Base-by-base conservation (phyloP, 2,113 vertebrate genomes). In the Zosterops pallidus region DNA sequence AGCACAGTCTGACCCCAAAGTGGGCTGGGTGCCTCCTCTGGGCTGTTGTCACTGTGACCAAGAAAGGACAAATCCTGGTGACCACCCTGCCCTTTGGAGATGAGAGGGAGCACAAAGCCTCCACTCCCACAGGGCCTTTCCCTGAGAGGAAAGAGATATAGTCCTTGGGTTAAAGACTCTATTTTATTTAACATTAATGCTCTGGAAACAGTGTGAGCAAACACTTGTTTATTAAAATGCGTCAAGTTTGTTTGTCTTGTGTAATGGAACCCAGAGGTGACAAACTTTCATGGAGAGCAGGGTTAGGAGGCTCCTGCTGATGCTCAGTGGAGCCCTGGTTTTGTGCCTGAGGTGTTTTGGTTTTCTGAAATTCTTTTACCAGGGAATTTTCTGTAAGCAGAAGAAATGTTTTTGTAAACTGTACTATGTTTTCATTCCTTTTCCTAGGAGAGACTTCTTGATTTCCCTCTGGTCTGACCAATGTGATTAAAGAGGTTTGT, bases 1-100 rank as follows among this genome's bases (percentile, higher is more conserved):
- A 64, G 22, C 0, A 0, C 0, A 1, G 23, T 25, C 60, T 78
- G 55, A 85, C 14, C 50, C 70, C 20, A 0, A 3, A 1, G 1
- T 2, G 74, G 25, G 21, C 25, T 55, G 10, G 19, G 14, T n/a
- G 39, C 8, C 37, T 52, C 17, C 41, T 74, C 60, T 3, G 2
- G 23, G 37, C 29, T 12, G 12, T 7, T 37, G 64, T 9, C 35
- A 50, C 19, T 3, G 2, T 7, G n/a, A 28, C 41, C 1, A 9
- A 4, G n/a, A 24, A 50, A 82, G 37, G 24, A 14, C 12, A 12
- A 70, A 50, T 52, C 24, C 24, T 33, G 28, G 18, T 20, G 42
- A 63, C 13, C 65, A 23, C 28, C 6, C 12, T 59, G 21, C 8
- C 24, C 33, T 10, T 10, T 5, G 6, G 21, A 37, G 47, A 52